Evolutionary conservation across 2,113 vertebrate species (phyloP).

Genomic region (Cynopterus brachyotis): DNA sequence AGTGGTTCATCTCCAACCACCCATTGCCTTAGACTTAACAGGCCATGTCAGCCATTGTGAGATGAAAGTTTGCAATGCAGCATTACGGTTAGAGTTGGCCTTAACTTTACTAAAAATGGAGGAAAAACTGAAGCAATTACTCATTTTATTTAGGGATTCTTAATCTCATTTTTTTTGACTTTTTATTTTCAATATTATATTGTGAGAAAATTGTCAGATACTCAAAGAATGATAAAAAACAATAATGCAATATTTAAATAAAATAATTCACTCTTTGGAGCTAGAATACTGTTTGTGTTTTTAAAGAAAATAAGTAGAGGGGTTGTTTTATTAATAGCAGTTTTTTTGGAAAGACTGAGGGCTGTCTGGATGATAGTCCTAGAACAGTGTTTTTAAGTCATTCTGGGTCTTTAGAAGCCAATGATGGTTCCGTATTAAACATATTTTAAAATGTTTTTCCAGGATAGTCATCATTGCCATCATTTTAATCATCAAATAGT

Average conservation of each 20-base stretch:
- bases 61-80: not conserved
- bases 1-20: too few relatives aligned
- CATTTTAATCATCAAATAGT: not conserved
- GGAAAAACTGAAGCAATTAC: not conserved
- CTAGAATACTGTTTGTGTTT: not conserved
- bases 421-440: not conserved
- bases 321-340: not conserved
- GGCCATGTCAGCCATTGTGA: not conserved
- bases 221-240: not conserved
- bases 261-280: not conserved
- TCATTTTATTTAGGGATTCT: not conserved
- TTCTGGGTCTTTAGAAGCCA: not conserved
- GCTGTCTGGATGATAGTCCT: constrained; percentile 49
- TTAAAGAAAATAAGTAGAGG: not conserved
- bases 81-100: not conserved
- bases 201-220: not conserved
- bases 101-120: not conserved
- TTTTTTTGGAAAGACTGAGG: not conserved
- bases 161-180: not conserved
- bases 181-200: not conserved
- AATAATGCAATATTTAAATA: not conserved
- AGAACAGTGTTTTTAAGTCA: not conserved
- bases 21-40: not conserved
- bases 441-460: not conserved
- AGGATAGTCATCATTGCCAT: not conserved